A percentile compares a stretch with the other conserved stretches of the same genome.
Evolutionary conservation across 2,797 vertebrate species (phyloP).

Genomic region (Falco naumanni): DNA sequence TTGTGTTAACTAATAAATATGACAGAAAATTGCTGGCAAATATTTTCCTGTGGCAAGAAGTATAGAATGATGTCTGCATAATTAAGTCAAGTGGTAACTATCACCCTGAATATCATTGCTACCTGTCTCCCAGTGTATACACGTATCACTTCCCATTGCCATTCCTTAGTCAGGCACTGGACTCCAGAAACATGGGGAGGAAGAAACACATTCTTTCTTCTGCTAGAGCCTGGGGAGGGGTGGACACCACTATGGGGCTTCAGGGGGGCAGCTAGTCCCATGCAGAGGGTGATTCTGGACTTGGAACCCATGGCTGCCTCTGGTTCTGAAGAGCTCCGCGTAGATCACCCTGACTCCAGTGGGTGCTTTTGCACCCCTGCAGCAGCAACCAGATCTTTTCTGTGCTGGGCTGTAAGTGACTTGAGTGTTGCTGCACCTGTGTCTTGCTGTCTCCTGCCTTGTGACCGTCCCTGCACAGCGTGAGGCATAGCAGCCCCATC

Average conservation of each 20-base stretch:
- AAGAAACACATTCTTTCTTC: neutral
- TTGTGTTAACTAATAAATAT: neutral
- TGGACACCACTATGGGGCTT: neutral
- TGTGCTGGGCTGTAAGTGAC: neutral
- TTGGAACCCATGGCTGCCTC: fast-evolving
- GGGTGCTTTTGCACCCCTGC: neutral
- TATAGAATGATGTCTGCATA: neutral
- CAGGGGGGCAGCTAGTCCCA: neutral
- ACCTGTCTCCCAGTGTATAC: neutral
- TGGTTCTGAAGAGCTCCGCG: neutral
- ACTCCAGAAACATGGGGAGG: neutral
- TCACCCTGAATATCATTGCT: neutral
- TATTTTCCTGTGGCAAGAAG: neutral
- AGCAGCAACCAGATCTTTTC: neutral
- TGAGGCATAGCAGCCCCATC: neutral
- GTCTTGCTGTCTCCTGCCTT: fast-evolving
- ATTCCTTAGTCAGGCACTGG: neutral
- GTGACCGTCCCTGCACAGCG: neutral
- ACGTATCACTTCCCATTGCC: neutral
- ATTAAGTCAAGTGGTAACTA: neutral
- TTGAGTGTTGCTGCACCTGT: fast-evolving
- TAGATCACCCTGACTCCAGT: neutral
- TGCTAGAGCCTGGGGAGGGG: neutral
- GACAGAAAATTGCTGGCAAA: neutral
- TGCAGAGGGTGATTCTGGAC: neutral